A percentile compares a stretch with the other conserved stretches of the same genome.
These are phyloP conservation scores for Cyrtorhinus lividipennis DNA, from an alignment of 1,140 invertebrate genomes.

Conservation along the genomic window DNA sequence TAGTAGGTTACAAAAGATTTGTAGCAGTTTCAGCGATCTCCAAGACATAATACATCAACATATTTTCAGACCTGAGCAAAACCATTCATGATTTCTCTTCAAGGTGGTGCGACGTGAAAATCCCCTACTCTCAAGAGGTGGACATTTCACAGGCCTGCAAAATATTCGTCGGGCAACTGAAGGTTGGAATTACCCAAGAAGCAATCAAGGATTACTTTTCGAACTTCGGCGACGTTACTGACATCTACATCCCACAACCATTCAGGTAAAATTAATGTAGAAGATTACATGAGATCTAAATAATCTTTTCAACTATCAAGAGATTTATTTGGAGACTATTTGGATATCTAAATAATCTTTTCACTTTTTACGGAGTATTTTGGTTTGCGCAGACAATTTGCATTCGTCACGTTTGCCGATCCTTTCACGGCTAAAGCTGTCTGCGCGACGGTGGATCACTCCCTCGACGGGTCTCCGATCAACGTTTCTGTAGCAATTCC, in stretches of 20 bases:
- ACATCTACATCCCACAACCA: constrained; percentile 90
- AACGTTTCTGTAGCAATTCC: not conserved
- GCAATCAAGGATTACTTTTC: constrained; percentile 87
- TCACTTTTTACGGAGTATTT: no score
- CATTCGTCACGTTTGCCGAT: constrained; percentile 90
- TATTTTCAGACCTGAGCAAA: no score
- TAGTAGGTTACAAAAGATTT: no score
- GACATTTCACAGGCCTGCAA: constrained; percentile 49
- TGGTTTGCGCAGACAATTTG: constrained; percentile 74
- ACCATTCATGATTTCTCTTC: not conserved
- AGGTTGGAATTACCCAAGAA: constrained; percentile 74
- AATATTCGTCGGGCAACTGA: constrained; percentile 89
- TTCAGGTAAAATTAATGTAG: constrained; percentile 38
- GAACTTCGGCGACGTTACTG: constrained; percentile 87
- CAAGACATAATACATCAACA: no score
- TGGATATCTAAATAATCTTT: no score
- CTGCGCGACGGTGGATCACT: constrained; percentile 39
- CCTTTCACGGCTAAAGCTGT: constrained; percentile 83
- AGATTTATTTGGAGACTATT: no score
- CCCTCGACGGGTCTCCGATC: not conserved
- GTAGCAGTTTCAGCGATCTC: no score
- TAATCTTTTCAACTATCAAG: no score
- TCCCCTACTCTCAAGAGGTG: constrained; percentile 50
- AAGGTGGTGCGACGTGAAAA: constrained; percentile 63
- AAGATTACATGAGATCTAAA: no score